A percentile compares a stretch with the other conserved stretches of the same genome.
phyloP scores from a whole-genome alignment of 2,113 vertebrate species.

The Garra rufa region DNA sequence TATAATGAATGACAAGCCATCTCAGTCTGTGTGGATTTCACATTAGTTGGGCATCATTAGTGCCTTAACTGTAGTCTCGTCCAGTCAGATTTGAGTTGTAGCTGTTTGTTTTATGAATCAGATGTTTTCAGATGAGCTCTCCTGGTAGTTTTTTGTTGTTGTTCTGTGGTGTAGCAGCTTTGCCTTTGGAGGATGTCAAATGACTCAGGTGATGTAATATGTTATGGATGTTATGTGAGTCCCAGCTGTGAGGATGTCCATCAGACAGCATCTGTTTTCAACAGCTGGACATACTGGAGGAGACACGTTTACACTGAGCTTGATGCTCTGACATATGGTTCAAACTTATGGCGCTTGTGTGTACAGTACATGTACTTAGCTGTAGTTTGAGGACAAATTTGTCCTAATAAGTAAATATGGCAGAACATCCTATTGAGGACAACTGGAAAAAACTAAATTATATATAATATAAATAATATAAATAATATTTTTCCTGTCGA shows the following conservation, averaged over 20 bases:
- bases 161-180: neutral
- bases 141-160: neutral
- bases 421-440: neutral
- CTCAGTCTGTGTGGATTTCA: too few species aligned
- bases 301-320: neutral
- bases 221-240: neutral
- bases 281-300: slow-evolving; percentile 42
- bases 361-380: neutral
- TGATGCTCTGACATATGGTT: slow-evolving; percentile 32
- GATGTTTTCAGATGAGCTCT: neutral
- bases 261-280: slow-evolving; percentile 41
- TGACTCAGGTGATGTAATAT: neutral
- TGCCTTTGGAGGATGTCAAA: neutral
- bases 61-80: too few species aligned
- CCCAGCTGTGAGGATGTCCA: slow-evolving; percentile 26
- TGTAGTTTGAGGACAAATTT: neutral
- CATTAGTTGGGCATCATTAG: too few species aligned
- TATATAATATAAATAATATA: too few species aligned
- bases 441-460: neutral
- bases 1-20: too few species aligned
- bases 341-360: slow-evolving; percentile 6
- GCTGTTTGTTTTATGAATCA: neutral
- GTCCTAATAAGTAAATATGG: too few species aligned
- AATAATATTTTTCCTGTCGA: neutral
- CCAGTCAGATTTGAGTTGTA: too few species aligned